A percentile compares a stretch with the other conserved stretches of the same genome.
Evolutionary conservation across 92 coral and sea anemone species (phyloP).

Genomic region (Porites rus): DNA sequence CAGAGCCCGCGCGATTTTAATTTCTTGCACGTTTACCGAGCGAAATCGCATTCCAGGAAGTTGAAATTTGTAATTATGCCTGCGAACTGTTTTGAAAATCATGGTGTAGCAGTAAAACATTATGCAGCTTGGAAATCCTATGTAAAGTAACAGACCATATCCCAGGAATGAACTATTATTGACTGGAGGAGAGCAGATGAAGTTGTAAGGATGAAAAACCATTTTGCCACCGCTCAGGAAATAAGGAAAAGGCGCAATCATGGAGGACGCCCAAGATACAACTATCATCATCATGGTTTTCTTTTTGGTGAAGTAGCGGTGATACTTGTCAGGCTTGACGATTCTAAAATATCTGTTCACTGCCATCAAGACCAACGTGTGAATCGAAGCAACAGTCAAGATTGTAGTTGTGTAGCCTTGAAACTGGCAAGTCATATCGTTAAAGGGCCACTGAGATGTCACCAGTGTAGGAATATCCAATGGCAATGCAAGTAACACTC

Average conservation of each 20-base stretch:
- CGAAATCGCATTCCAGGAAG: background rate
- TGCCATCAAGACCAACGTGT: background rate
- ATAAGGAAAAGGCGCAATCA: background rate
- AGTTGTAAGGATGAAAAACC: background rate
- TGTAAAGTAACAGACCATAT: background rate
- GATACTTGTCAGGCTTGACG: background rate
- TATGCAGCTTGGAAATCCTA: slow-evolving; percentile 50
- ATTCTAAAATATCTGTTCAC: background rate
- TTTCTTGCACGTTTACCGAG: slow-evolving; percentile 54
- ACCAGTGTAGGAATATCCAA: slow-evolving; percentile 32
- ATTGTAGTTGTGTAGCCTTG: background rate
- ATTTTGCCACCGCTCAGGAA: background rate
- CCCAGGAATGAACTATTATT: background rate
- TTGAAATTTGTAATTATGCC: slow-evolving; percentile 39
- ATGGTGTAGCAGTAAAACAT: slow-evolving; percentile 53
- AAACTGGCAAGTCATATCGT: too few relatives aligned
- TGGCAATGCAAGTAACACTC: too few relatives aligned
- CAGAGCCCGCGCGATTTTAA: slow-evolving; percentile 51
- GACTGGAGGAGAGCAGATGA: background rate
- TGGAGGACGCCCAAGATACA: background rate
- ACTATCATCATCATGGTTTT: background rate
- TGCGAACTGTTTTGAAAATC: slow-evolving; percentile 65
- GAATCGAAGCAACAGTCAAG: slow-evolving; percentile 50
- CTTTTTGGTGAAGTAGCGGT: background rate
- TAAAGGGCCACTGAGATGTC: slow-evolving; percentile 66